Evolutionary conservation across 2,113 vertebrate genomes (phyloP).

Genomic region (Aegithalos caudatus): DNA sequence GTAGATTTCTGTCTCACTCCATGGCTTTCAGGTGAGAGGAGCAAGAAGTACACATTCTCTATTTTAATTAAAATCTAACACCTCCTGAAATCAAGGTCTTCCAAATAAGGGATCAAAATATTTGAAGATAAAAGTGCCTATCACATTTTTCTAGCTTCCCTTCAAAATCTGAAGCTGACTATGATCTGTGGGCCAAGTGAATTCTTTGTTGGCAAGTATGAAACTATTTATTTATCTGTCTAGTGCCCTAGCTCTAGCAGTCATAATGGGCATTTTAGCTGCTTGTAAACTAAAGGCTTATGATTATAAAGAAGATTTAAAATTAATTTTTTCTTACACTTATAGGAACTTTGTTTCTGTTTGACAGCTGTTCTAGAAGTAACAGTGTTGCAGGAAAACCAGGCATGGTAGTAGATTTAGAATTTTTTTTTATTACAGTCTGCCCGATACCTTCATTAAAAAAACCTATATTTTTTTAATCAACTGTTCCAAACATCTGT

Average conservation of each 20-base stretch:
- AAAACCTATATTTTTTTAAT: neutral
- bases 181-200: neutral
- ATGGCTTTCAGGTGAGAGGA: neutral
- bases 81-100: neutral
- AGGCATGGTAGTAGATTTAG: neutral
- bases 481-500: neutral
- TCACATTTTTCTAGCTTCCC: neutral
- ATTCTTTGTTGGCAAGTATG: rapidly evolving
- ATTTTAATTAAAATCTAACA: neutral
- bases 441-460: neutral
- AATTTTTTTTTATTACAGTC: neutral
- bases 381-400: neutral
- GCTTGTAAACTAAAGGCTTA: neutral
- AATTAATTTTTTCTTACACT: neutral
- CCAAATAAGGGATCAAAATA: neutral
- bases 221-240: neutral
- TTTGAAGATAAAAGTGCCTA: too few relatives aligned
- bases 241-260: neutral
- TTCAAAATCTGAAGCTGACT: neutral
- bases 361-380: neutral
- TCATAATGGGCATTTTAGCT: neutral
- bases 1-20: neutral
- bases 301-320: neutral
- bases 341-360: neutral
- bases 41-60: neutral